Evolutionary conservation across 2,797 vertebrate genomes (phyloP), one percentile per base, ranked within the genome.

Genomic region (Sylvia borin): DNA sequence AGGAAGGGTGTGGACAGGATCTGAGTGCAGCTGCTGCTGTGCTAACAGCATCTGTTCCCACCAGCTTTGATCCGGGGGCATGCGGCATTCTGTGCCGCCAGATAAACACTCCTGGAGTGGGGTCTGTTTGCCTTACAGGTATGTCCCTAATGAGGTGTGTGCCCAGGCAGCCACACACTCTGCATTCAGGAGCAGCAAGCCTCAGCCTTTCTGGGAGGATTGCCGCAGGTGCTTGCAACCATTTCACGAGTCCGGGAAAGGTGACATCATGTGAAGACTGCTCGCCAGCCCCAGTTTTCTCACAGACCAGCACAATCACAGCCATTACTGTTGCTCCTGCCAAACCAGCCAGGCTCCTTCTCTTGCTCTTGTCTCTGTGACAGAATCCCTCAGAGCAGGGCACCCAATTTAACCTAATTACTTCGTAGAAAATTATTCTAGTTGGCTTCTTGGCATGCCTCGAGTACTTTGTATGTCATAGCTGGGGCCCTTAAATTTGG

Each of bases 1-100:
- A 98, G 98, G 98, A 99, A 98, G 98, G 98, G 98, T 97, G 98
- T 98, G 98, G 98, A 98, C 98, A 98, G 98, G 98, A 98, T 98
- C 97, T 97, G 92, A 98, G 98, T 51, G 93, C 98, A 98, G 98
- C 98, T 98, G 98, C 98, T 96, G 94, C 89, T 95, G 96, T 93
- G 97, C 96, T 97, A 97, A 95, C 94, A 97, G 97, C 90, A 97
- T 98, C 98, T 98, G 97, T 98, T 98, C 98, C 97, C 98, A 98
- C 97, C 96, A 91, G 97, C 98, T 98, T 98, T 98, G 98, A 98
- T 98, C 97, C 97, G 94, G 20, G 95, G 97, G 98, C 97, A 98
- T 94, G 96, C 38, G 48, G 97, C 96, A 68, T 97, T 98, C 97
- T 97, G 98, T 96, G 97, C 97, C 96, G 90, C 65, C 96, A 98